Conservation (phyloP, 2,888 invertebrate species). For the Ectemnius cavifrons region DNA sequence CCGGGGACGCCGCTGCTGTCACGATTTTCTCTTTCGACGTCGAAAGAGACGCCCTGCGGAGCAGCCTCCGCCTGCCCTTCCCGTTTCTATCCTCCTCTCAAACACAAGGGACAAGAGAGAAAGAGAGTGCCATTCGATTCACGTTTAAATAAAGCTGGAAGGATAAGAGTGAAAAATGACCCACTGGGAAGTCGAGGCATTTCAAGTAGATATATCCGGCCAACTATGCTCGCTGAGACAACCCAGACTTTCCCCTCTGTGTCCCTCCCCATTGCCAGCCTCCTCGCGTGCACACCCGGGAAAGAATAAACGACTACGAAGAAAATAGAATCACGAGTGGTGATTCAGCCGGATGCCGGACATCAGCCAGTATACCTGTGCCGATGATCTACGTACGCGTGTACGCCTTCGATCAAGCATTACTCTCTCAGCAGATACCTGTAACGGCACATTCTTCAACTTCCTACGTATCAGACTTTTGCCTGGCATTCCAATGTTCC, state of each 20-base stretch:
- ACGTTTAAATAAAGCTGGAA: constrained; percentile 57
- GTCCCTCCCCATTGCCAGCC: constrained; percentile 47
- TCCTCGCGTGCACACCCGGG: constrained; percentile 30
- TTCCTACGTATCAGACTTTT: neutral
- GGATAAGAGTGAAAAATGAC: constrained; percentile 64
- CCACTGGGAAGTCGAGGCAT: constrained; percentile 44
- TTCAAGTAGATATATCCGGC: constrained; percentile 47
- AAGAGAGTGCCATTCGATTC: constrained; percentile 37
- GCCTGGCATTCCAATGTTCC: neutral
- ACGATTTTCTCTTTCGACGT: constrained; percentile 61
- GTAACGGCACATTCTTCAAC: neutral
- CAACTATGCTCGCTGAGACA: constrained; percentile 32
- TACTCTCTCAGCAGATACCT: neutral
- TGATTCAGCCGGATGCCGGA: constrained; percentile 42
- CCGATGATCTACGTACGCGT: constrained; percentile 32
- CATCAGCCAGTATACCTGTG: constrained; percentile 31
- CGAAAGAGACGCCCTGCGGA: constrained; percentile 30
- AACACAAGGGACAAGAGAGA: neutral
- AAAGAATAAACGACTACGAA: constrained; percentile 32
- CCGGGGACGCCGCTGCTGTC: constrained; percentile 28
- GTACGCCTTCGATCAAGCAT: constrained; percentile 36
- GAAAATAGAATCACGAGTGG: constrained; percentile 51
- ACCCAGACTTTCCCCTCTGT: constrained; percentile 21
- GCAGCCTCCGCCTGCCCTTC: constrained; percentile 16
- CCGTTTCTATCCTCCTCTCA: constrained; percentile 17